Evolutionary conservation across 1,140 invertebrate genomes (phyloP), one percentile per base, ranked within the genome.

Genomic region (Drosophila sturtevanti): DNA sequence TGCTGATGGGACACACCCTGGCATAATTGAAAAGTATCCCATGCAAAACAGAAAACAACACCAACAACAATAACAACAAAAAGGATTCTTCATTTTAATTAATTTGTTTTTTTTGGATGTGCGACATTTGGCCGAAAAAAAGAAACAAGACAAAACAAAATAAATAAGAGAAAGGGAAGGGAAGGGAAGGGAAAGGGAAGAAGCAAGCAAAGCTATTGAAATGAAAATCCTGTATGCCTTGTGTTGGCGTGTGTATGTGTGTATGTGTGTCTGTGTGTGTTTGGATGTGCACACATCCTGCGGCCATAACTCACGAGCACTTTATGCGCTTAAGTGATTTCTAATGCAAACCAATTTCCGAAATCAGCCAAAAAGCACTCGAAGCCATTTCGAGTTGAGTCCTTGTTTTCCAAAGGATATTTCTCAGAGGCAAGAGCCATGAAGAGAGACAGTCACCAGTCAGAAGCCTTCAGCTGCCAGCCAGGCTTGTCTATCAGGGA

Each of bases 291-390:
- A 21, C 41, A 48, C 84, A 87, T 87, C 84, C 84, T 87, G 79
- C 68, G 84, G 84, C 84, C 79, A 87, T 87, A 87, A 87, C 84
- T 87, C 84, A 89, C 74, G 71, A 87, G 84, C 84, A 89, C 79
- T 87, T 87, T 82, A 87, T 87, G 84, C 84, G 84, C 84, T 89
- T 87, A 87, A 87, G 84, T 87, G 84, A 87, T 87, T 87, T 87
- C 84, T 87, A 87, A 87, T 87, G 84, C 84, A 87, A 87, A 89
- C 84, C 84, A 87, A 87, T 87, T 87, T 87, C 84, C 84, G 84
- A 87, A 87, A 89, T 87, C 84, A 89, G 84, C 84, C 72, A 74
- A 77, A 76, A 87, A 89, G 84, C 84, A 87, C 84, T 87, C 79
- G 72, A 73, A 77, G 76, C 84, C 79, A 87, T 76, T 76, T 79